Evolutionary conservation across 1,140 invertebrate species (phyloP).

Genomic region (Drosophila persimilis): DNA sequence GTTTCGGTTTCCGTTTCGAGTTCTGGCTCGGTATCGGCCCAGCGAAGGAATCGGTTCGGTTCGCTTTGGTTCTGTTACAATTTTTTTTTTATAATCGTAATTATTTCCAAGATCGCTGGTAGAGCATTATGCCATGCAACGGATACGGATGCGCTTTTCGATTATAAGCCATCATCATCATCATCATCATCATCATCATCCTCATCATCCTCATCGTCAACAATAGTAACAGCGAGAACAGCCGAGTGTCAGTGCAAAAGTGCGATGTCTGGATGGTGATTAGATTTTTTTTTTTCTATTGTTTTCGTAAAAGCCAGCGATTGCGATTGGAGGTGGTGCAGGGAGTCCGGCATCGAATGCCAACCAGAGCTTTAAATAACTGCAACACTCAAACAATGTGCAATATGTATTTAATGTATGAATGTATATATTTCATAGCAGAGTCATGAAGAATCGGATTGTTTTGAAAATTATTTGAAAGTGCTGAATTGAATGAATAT

Average conservation of each 20-base stretch:
- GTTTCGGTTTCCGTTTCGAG: constrained; percentile 10
- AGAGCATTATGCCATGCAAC: constrained; percentile 10
- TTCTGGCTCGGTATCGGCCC: constrained; percentile 4
- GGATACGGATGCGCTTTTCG: constrained; percentile 59
- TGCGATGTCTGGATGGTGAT: constrained; percentile 72
- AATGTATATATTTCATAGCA: constrained; percentile 38
- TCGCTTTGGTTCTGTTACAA: not conserved
- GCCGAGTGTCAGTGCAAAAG: constrained; percentile 55
- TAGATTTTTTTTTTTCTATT: constrained; percentile 59
- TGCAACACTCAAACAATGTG: constrained; percentile 55
- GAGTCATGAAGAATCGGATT: constrained; percentile 36
- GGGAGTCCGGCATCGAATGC: not conserved
- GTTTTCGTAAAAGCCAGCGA: constrained; percentile 57
- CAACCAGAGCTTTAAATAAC: constrained; percentile 51
- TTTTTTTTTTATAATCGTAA: too few species aligned
- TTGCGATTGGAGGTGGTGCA: constrained; percentile 34
- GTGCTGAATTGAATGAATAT: constrained; percentile 7
- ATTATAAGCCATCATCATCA: constrained; percentile 26
- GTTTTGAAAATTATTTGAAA: constrained; percentile 42
- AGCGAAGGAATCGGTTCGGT: not conserved
- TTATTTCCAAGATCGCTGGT: not conserved
- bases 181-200: constrained; percentile 12
- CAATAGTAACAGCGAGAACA: constrained; percentile 2
- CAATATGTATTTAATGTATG: constrained; percentile 52
- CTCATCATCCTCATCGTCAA: constrained; percentile 9